These are phyloP conservation scores for Pardalotus punctatus DNA, from an alignment of 2,113 vertebrate species.

Conservation along the genomic window DNA sequence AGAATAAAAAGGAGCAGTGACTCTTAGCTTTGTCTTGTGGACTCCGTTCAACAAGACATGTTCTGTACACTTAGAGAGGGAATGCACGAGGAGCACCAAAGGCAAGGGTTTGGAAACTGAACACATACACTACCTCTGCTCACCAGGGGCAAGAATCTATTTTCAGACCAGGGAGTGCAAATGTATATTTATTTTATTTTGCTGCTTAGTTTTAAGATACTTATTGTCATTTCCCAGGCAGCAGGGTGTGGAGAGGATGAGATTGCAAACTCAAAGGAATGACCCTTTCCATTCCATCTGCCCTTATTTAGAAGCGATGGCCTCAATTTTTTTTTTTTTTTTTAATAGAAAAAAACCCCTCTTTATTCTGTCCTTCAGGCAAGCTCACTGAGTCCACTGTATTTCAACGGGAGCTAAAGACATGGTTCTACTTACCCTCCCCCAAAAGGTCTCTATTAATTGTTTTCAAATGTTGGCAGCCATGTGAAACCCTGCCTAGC, in stretches of 20 bases:
- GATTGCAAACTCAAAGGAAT: background rate
- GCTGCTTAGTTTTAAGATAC: constrained; percentile 15
- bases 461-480: constrained; percentile 77
- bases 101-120: background rate
- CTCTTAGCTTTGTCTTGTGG: background rate
- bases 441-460: constrained; percentile 71
- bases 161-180: background rate
- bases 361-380: constrained; percentile 51
- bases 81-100: background rate
- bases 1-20: constrained; percentile 13
- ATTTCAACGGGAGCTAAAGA: constrained; percentile 70
- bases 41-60: rapidly evolving
- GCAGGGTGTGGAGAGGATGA: background rate
- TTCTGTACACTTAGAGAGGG: background rate
- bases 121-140: background rate
- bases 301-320: constrained; percentile 34
- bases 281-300: background rate
- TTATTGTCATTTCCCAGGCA: constrained; percentile 16
- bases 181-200: constrained; percentile 33
- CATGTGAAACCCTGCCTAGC: constrained; percentile 69
- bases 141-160: background rate
- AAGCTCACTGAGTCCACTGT: constrained; percentile 69
- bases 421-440: constrained; percentile 41
- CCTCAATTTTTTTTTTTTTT: background rate
- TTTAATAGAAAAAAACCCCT: background rate